Evolutionary conservation across 2,888 invertebrate genomes (phyloP), one percentile per base, ranked within the genome.

Genomic region (Hyppa rectilinea): DNA sequence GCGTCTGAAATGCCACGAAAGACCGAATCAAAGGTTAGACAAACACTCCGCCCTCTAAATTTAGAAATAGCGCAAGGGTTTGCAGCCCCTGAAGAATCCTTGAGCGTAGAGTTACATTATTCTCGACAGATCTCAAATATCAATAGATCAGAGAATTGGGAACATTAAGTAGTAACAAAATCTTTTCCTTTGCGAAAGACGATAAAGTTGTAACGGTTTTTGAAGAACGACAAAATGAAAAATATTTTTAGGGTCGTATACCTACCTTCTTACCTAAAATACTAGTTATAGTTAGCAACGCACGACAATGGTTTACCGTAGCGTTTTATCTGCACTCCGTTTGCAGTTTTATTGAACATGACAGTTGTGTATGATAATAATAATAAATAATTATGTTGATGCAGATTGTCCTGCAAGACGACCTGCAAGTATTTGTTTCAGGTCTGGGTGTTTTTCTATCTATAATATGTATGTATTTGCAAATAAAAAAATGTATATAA

Each of bases 141-240:
- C 84, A 81, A 81, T 78, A 65, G 68, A 73, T 47, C 26, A 50
- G 43, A 47, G 79, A 82, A 77, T 81, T 75, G 58, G 62, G 56
- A 80, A 81, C 81, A 69, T 75, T 71, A 76, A 82, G 77, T 64
- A 66, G 75, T 75, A 83, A 82, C 67, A 78, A 72, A 78, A 68
- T 75, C 69, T 78, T 73, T 72, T 76, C 73, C 75, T 84, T 80
- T 85, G 72, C 34, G 78, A 65, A 68, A 84, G 26, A 23, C 23
- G 78, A 85, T 78, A 50, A 72, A 62, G 60, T 52, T 75, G 31
- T 58, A 14, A 43, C 29, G 40, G 45, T 67, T 73, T 81, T 73
- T 50, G 34, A 23, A 71, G 31, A 47, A 47, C 53, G 40, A 47
- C 53, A n/a, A n/a, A 0, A 0, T 14, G 20, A 17, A 26, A 2